Evolutionary conservation across 53 echinoderm and acorn worm genomes (phyloP).

Genomic region (Pentamera pediparva): DNA sequence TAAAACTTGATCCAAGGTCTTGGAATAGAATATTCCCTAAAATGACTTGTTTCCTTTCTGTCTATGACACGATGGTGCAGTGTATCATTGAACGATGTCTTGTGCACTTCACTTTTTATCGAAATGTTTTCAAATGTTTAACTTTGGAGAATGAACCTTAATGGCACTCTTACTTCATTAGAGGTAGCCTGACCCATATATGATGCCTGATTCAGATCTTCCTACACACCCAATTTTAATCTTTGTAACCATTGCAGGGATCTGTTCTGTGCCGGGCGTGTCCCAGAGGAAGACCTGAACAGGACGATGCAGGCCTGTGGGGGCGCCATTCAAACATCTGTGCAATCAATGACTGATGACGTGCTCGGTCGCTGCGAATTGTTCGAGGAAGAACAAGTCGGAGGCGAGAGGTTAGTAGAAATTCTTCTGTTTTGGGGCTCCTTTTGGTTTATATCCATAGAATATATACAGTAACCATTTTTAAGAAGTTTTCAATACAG

Average conservation of each 20-base stretch:
- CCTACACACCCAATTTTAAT: not conserved
- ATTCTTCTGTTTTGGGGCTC: not conserved
- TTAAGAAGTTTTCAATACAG: no score
- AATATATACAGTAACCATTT: no score
- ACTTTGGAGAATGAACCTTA: not conserved
- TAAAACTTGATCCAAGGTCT: no score
- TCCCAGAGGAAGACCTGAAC: slow-evolving; percentile 75
- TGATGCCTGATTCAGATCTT: not conserved
- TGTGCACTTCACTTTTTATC: not conserved
- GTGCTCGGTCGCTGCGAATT: slow-evolving; percentile 77
- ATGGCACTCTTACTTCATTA: not conserved
- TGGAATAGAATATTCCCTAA: no score
- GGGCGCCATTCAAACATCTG: slow-evolving; percentile 95
- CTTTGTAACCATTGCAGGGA: slow-evolving; percentile 73
- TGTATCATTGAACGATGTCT: no score
- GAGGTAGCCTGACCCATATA: not conserved
- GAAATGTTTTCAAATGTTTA: not conserved
- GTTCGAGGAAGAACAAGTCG: slow-evolving; percentile 90
- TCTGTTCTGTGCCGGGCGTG: slow-evolving; percentile 94
- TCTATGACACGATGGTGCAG: no score
- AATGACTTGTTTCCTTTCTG: no score
- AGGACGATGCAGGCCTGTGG: slow-evolving; percentile 97
- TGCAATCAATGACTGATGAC: slow-evolving; percentile 83
- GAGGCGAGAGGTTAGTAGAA: slow-evolving; percentile 84
- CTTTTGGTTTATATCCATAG: no score